Evolutionary conservation across 2,888 invertebrate species (phyloP), one percentile per base, ranked within the genome.

Genomic region (Tiliacea citrago): DNA sequence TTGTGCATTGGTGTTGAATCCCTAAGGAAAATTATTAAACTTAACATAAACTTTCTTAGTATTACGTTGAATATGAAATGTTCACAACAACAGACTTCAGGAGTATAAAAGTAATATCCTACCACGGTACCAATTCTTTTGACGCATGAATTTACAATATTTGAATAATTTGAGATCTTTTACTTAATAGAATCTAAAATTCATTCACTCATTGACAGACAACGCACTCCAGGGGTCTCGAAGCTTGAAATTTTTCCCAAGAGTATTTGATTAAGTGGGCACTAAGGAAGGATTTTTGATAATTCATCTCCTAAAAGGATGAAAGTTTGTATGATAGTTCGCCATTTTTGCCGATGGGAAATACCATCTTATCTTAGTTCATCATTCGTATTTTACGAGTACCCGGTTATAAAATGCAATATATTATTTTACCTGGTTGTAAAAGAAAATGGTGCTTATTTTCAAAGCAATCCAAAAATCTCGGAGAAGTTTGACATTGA

Each of bases 401-500:
- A 24, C 4, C 13, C 18, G n/a, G 51, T 35, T 51, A n/a, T 12
- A 10, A 74, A 49, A 51, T 35, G 6, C 8, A 53, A 29, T 16
- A 47, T 16, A 9, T 42, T 45, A 21, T 69, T 70, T 47, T 24
- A 42, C 16, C 12, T 39, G 16, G 24, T 13, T 29, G 12, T 42
- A 65, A 29, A 39, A 29, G 13, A 13, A 57, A 66, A 49, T 42
- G 10, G 42, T 45, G n/a, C 49, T 51, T 61, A 57, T 62, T 72
- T 66, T 35, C 49, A 49, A 66, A 79, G 35, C 13, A 24, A 42
- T 24, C n/a, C 21, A 42, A 61, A 65, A 73, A 24, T 9, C 51
- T 51, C 9, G 18, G 39, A 68, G 13, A 29, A 24, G 12, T 79
- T 66, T 61, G 18, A 61, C 61, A 79, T 79, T 62, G 42, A 49